Evolutionary conservation across 2,888 invertebrate genomes (phyloP).

Genomic region (Morpho helenor): DNA sequence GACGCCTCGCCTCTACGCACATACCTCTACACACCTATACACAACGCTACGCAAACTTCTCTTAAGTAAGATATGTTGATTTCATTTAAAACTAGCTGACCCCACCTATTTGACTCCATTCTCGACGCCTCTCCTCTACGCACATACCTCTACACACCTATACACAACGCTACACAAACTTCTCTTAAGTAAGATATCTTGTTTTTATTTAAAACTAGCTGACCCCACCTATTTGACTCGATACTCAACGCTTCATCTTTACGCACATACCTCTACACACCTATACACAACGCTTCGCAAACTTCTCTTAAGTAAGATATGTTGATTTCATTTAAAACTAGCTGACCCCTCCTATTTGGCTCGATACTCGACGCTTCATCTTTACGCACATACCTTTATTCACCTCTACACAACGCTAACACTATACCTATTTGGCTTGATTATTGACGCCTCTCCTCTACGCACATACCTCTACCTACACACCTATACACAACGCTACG

Average conservation of each 20-base stretch:
- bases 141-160: conserved; percentile 70
- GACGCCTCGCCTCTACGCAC: conserved; percentile 74
- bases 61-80: conserved; percentile 39
- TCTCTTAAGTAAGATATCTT: conserved; percentile 43
- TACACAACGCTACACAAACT: conserved; percentile 62
- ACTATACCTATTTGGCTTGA: conserved; percentile 84
- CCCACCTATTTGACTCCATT: conserved; percentile 81
- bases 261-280: conserved; percentile 70
- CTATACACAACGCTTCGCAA: conserved; percentile 62
- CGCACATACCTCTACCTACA: conserved; percentile 70
- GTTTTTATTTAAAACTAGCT: neutral
- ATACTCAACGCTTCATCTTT: conserved; percentile 78
- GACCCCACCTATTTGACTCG: conserved; percentile 79
- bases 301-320: conserved; percentile 48
- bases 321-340: neutral
- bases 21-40: conserved; percentile 68
- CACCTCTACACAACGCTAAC: conserved; percentile 50
- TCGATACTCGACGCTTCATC: conserved; percentile 80
- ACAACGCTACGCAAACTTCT: conserved; percentile 62
- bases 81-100: neutral
- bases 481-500: conserved; percentile 65
- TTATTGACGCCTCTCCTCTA: conserved; percentile 77
- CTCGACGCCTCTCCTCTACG: conserved; percentile 75
- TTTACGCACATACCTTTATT: conserved; percentile 68
- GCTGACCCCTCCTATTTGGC: conserved; percentile 75